Evolutionary conservation across 2,797 vertebrate species (phyloP).

Genomic region (Helostoma temminkii): DNA sequence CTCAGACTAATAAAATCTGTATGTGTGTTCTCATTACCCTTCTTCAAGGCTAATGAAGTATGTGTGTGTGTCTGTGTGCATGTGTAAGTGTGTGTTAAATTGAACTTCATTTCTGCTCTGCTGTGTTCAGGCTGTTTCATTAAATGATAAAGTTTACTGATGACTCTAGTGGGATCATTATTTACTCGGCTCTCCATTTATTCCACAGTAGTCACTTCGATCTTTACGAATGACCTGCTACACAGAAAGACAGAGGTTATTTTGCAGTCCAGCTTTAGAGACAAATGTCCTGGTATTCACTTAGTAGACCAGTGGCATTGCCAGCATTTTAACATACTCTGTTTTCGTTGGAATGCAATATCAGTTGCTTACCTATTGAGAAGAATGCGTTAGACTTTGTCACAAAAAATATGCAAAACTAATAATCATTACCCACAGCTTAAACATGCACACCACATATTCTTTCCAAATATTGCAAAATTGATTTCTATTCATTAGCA

Average conservation of each 20-base stretch:
- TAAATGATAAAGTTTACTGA: constrained; percentile 85
- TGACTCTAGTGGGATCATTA: constrained; percentile 80
- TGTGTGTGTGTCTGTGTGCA: constrained; percentile 61
- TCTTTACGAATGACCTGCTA: constrained; percentile 80
- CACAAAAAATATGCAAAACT: constrained; percentile 9
- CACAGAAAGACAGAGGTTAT: constrained; percentile 69
- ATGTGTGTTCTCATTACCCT: constrained; percentile 73
- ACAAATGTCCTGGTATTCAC: constrained; percentile 63
- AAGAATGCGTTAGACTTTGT: background rate
- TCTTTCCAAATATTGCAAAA: constrained; percentile 10
- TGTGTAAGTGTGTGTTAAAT: constrained; percentile 72
- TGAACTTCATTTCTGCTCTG: constrained; percentile 76
- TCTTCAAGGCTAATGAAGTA: constrained; percentile 76
- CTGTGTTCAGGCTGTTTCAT: constrained; percentile 79
- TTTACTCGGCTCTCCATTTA: constrained; percentile 75
- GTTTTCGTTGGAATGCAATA: constrained; percentile 43
- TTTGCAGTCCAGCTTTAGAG: constrained; percentile 66
- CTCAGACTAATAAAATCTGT: constrained; percentile 74
- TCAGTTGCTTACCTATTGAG: constrained; percentile 27
- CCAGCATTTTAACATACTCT: no score
- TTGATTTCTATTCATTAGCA: background rate
- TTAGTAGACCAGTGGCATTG: constrained; percentile 47
- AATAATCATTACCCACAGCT: background rate
- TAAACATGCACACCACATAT: background rate
- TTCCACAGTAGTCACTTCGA: constrained; percentile 64